Evolutionary conservation across 2,888 invertebrate genomes (phyloP).

Genomic region (Heliconius aoede): DNA sequence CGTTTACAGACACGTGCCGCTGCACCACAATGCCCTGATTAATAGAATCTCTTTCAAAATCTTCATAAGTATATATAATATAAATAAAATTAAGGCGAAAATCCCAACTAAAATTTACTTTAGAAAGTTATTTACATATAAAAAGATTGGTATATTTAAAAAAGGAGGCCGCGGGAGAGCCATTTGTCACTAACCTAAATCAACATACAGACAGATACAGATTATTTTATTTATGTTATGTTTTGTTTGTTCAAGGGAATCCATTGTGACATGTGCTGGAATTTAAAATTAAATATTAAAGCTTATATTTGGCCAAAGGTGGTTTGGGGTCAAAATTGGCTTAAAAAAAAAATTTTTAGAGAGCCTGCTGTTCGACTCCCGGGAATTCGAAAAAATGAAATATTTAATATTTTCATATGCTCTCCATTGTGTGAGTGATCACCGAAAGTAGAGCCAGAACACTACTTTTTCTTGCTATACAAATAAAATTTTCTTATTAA

Average conservation of each 20-base stretch:
- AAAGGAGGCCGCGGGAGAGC: constrained; percentile 46
- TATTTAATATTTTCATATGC: too few relatives aligned
- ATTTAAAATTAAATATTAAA: constrained; percentile 2
- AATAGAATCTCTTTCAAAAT: too few relatives aligned
- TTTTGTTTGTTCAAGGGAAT: constrained; percentile 37
- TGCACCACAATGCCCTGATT: neutral
- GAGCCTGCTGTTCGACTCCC: too few relatives aligned
- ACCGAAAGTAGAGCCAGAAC: too few relatives aligned
- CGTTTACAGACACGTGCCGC: neutral
- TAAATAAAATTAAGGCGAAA: neutral
- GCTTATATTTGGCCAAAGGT: neutral
- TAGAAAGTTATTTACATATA: constrained; percentile 18
- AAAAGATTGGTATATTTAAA: constrained; percentile 15
- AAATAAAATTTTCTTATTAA: too few relatives aligned
- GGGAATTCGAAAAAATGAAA: too few relatives aligned
- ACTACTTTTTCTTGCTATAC: too few relatives aligned
- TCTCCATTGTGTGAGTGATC: too few relatives aligned
- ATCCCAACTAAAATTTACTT: neutral
- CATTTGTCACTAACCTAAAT: constrained; percentile 49
- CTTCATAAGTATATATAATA: neutral
- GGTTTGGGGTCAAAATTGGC: neutral
- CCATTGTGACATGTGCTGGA: constrained; percentile 18
- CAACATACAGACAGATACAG: constrained; percentile 43
- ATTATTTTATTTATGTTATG: constrained; percentile 36
- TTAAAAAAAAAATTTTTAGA: neutral